Evolutionary conservation across 2,797 vertebrate genomes (phyloP).

Genomic region (Podarcis lilfordi): DNA sequence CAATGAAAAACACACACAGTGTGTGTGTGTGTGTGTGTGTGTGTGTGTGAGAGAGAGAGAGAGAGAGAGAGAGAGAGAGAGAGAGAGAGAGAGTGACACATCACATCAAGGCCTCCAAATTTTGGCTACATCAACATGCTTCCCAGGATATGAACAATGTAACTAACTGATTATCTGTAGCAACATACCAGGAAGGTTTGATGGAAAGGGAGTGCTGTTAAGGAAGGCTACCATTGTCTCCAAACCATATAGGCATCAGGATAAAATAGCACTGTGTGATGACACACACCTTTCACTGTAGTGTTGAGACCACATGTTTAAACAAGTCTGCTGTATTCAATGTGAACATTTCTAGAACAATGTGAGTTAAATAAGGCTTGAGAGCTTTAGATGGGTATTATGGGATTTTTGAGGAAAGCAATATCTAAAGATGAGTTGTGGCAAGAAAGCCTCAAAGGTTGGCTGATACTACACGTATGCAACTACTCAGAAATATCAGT

Average conservation of each 20-base stretch:
- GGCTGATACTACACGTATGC: slow-evolving; percentile 45
- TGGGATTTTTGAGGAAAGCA: slow-evolving; percentile 49
- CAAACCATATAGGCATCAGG: not conserved
- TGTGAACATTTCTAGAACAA: slow-evolving; percentile 59
- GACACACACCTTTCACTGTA: slow-evolving; percentile 11
- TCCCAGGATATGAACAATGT: not conserved
- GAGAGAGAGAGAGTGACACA: too few relatives aligned
- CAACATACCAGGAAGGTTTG: slow-evolving; percentile 17
- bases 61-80: too few relatives aligned
- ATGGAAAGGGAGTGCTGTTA: not conserved
- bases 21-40: too few relatives aligned
- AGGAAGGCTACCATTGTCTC: not conserved
- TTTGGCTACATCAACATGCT: not conserved
- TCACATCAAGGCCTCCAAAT: not conserved
- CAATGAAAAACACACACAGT: not conserved
- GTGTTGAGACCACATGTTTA: slow-evolving; percentile 55
- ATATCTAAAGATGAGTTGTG: slow-evolving; percentile 58
- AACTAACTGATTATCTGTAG: slow-evolving; percentile 17
- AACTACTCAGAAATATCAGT: not conserved
- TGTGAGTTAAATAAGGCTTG: slow-evolving; percentile 57
- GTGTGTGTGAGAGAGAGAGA: not conserved
- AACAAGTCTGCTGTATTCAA: slow-evolving; percentile 67
- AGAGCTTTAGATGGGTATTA: slow-evolving; percentile 66
- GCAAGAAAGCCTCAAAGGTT: slow-evolving; percentile 59
- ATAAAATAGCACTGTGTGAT: slow-evolving; percentile 35